Percentiles rank a stretch among this genome's conserved stretches.
phyloP scores from a whole-genome alignment of 2,888 invertebrate genomes.

The Myopa testacea region DNA sequence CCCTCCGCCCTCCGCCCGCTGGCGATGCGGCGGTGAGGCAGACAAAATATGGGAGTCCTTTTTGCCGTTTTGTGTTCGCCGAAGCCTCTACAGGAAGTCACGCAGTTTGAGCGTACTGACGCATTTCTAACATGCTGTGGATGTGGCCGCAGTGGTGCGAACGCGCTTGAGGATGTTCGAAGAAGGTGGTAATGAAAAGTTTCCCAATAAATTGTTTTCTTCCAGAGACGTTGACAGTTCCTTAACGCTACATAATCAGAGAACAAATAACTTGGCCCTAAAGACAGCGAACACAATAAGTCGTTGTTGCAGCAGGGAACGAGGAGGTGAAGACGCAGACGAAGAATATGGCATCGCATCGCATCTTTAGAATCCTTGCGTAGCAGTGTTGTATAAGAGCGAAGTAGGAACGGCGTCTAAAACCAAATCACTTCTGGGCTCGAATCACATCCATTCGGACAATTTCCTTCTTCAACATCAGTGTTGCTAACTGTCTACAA shows the following conservation, averaged over 20 bases:
- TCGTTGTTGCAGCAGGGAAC: conserved; percentile 28
- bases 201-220: conserved; percentile 63
- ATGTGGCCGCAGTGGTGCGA: too few relatives aligned
- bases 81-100: conserved; percentile 32
- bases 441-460: too few relatives aligned
- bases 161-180: background rate
- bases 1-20: conserved; percentile 42
- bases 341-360: background rate
- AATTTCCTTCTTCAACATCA: too few relatives aligned
- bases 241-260: conserved; percentile 68
- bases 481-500: too few relatives aligned
- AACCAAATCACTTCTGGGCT: too few relatives aligned
- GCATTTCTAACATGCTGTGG: conserved; percentile 1
- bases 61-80: background rate
- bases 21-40: conserved; percentile 43
- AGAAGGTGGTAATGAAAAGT: conserved; percentile 50
- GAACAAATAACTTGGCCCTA: conserved; percentile 63
- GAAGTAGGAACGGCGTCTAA: too few relatives aligned
- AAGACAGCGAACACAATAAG: conserved; percentile 28
- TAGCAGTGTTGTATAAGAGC: conserved; percentile 1
- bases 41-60: background rate
- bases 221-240: conserved; percentile 64
- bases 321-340: background rate
- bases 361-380: background rate
- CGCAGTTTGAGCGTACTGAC: conserved; percentile 34